Evolutionary conservation across 1,140 invertebrate genomes (phyloP), one percentile per base, ranked within the genome.

Genomic region (Eriosoma lanigerum): DNA sequence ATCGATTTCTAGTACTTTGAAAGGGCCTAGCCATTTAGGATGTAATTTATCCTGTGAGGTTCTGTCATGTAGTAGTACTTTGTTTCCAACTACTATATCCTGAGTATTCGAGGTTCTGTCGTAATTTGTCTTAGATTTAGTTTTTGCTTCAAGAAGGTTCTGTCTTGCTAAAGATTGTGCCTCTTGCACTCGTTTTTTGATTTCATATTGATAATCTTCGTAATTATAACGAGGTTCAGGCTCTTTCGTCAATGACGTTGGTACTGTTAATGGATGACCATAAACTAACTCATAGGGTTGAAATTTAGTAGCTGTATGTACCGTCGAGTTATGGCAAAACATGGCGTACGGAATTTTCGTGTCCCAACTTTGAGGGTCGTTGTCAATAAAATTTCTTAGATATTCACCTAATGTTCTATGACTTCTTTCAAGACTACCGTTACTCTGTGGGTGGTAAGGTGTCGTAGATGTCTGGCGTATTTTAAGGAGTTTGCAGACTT

Each of bases 261-360:
- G 80, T 15, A 81, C 32, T 32, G 19, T 19, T 6, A 54, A n/a
- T 9, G 17, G 13, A 9, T 72, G 4, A 2, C 66, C 80, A 58
- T 72, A 81, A 1, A 66, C 62, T 3, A 66, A n/a, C n/a, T 66
- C 85, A 75, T 86, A 86, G 1, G 87, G 86, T 12, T 85, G 82
- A 81, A 83, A 86, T 15, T 84, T 83, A 0, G 86, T 88, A 0
- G 84, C 82, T 64, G 81, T 81, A 76, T 89, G 87, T 2, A 0
- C 86, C 86, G 56, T 89, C 88, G 62, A 66, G 15, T 66, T 66
- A 76, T 87, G 87, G 9, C 84, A 85, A 82, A 87, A 87, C 15
- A 85, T 85, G 0, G 86, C 87, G 21, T 85, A 85, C 1, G 83
- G 84, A 1, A 88, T 80, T 12, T 84, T 86, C 72, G 84, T 72